These are phyloP conservation scores for Amphipoea lucens DNA, from an alignment of 2,888 invertebrate genomes.

Conservation along the genomic window DNA sequence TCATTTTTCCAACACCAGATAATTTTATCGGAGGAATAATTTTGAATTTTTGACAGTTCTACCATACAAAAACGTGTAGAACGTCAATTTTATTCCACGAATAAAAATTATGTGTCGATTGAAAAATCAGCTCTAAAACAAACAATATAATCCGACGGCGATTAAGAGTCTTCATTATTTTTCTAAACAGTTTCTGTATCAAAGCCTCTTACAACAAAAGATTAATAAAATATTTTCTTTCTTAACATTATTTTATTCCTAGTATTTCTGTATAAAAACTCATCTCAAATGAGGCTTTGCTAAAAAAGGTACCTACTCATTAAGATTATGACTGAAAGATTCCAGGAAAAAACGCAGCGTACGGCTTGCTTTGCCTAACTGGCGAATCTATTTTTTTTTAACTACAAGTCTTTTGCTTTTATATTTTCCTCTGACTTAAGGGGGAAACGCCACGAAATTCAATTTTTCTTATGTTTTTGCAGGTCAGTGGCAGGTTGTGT, in stretches of 20 bases:
- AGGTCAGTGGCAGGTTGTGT: too few species aligned
- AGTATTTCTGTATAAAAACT: slow-evolving; percentile 2
- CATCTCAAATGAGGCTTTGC: background rate
- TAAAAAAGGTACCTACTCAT: background rate
- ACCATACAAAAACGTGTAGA: too few species aligned
- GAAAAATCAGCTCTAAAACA: background rate
- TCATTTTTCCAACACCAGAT: too few species aligned
- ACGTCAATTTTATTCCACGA: too few species aligned
- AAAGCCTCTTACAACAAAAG: background rate
- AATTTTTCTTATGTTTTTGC: too few species aligned
- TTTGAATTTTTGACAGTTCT: too few species aligned
- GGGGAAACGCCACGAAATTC: too few species aligned
- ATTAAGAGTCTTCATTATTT: background rate
- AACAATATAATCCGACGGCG: slow-evolving; percentile 6
- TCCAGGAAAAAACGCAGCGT: slow-evolving; percentile 6
- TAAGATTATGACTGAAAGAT: background rate
- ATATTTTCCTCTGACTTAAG: background rate
- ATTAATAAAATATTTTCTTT: background rate
- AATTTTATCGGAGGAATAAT: too few species aligned
- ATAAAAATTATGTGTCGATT: too few species aligned
- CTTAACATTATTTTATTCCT: background rate
- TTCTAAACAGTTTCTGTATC: background rate
- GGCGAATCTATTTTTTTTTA: background rate
- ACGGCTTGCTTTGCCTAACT: background rate
- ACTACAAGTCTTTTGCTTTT: background rate